These are phyloP conservation scores for Zaprionus lachaisei DNA, from an alignment of 1,140 invertebrate genomes.

Conservation along the genomic window DNA sequence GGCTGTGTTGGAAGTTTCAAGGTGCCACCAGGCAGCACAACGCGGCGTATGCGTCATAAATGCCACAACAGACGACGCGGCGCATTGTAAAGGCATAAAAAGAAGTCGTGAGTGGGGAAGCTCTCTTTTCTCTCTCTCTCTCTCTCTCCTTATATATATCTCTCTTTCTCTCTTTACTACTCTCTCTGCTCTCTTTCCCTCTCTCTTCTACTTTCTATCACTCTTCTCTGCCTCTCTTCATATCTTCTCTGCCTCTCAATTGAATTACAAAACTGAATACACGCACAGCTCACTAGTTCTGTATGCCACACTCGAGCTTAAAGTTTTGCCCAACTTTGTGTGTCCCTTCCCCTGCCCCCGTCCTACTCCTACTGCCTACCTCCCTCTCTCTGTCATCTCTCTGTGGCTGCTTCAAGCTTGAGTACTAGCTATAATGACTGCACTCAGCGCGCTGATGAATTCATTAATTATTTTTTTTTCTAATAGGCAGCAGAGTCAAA, in stretches of 20 bases:
- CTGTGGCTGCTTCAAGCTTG: neutral
- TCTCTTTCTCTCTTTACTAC: neutral
- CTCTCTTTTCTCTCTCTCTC: neutral
- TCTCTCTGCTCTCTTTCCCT: neutral
- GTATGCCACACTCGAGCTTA: neutral
- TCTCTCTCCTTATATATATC: neutral
- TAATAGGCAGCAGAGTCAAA: conserved; percentile 38
- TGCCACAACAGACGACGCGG: conserved; percentile 35
- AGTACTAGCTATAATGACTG: conserved; percentile 59
- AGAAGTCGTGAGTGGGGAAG: neutral
- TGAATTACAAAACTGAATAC: conserved; percentile 1
- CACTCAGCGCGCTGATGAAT: conserved; percentile 73
- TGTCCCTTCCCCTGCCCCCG: neutral
- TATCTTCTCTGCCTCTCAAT: neutral
- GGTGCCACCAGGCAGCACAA: conserved; percentile 53
- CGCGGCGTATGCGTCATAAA: conserved; percentile 75
- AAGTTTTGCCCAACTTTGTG: neutral
- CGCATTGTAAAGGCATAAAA: neutral
- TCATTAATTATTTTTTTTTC: conserved; percentile 75
- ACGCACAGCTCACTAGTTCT: neutral
- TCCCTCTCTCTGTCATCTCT: conserved; percentile 10
- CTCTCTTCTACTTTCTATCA: neutral
- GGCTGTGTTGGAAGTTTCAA: conserved; percentile 56
- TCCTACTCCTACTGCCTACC: neutral
- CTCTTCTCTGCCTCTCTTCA: neutral